Evolutionary conservation across 2,113 vertebrate genomes (phyloP), one percentile per base, ranked within the genome.

Genomic region (Zosterops borbonicus): DNA sequence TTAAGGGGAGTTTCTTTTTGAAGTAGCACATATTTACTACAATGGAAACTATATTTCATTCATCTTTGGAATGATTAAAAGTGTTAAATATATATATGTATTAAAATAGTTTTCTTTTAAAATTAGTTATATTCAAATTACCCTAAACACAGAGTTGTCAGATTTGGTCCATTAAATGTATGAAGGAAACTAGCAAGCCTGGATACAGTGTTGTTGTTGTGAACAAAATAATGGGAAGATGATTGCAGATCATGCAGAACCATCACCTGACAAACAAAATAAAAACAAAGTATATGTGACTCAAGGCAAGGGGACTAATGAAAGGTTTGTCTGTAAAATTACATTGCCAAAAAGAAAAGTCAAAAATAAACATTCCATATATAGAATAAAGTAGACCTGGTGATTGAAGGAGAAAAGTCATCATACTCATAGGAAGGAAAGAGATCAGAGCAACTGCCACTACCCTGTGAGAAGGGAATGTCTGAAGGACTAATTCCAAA

Each of bases 401-500:
- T 97, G 97, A 98, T 96, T 77, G 98, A 99, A 97, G 98, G 95
- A 97, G 98, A 98, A 97, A 98, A 98, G 97, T 96, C 97, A 86
- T 98, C 63, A 67, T 67, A 99, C 97, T 99, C 99, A 95, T 99
- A 99, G 95, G 99, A 98, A 92, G 99, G 99, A 95, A 99, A 99
- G 93, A 99, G 98, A 94, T 99, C 99, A 69, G 99, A 98, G 94
- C 98, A 98, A 91, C 98, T 98, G 70, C 98, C 98, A 60, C 98
- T 98, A 94, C 98, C 97, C 98, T 99, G 99, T 83, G 98, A 98
- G 98, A 99, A 99, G 96, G 99, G 99, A 97, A 99, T 99, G 97
- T 99, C 99, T 56, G 99, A 99, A 62, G 99, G 99, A 97, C 99
- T 99, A 96, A 99, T 99, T 97, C 99, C 99, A 98, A 99, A 99